Evolutionary conservation across 2,113 vertebrate species (phyloP).

Genomic region (Paradisaea rubra): DNA sequence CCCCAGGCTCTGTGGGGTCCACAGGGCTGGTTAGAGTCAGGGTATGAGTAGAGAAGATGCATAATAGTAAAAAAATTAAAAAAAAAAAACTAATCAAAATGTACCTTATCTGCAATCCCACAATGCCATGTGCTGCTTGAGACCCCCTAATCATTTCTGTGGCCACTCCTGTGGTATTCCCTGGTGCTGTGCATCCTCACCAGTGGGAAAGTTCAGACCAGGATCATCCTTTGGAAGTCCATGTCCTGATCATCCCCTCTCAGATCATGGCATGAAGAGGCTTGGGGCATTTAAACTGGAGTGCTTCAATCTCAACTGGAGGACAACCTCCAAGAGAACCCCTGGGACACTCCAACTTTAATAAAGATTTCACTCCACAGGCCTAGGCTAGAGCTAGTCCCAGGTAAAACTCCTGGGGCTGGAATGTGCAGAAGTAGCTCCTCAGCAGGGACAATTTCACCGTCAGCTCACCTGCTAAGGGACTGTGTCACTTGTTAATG

Average conservation of each 20-base stretch:
- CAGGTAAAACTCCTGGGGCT: not conserved
- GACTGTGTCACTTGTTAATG: not conserved
- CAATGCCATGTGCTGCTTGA: not conserved
- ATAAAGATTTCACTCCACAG: not conserved
- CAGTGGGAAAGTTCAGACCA: not conserved
- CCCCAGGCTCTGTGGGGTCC: not conserved
- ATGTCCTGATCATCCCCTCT: not conserved
- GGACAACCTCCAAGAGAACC: not conserved
- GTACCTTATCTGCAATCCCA: not conserved
- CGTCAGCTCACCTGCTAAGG: not conserved
- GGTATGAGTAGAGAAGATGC: not conserved
- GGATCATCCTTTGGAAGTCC: not conserved
- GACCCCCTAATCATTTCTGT: not conserved
- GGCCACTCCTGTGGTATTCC: not conserved
- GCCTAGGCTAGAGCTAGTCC: not conserved
- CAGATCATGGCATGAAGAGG: not conserved
- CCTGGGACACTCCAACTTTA: not conserved
- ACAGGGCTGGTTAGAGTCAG: not conserved
- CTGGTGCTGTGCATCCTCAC: not conserved
- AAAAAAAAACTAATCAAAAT: not conserved
- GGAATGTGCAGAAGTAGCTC: not conserved
- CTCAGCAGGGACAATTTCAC: not conserved
- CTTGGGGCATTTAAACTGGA: not conserved
- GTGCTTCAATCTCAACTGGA: not conserved
- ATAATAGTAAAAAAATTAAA: not conserved